phyloP scores from a whole-genome alignment of 2,113 vertebrate genomes.

The Oreocharis arfaki region DNA sequence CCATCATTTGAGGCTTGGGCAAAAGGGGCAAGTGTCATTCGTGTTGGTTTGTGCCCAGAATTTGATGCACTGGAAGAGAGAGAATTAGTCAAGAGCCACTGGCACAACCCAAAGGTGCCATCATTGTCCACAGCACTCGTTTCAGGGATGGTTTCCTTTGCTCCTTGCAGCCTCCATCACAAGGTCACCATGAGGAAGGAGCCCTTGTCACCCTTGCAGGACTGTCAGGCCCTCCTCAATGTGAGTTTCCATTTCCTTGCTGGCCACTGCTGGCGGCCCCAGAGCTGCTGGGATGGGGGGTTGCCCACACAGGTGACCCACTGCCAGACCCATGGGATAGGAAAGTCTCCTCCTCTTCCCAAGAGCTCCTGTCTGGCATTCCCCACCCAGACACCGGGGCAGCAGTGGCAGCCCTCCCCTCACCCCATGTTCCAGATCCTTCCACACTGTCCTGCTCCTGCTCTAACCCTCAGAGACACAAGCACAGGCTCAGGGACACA shows the following conservation, averaged over 20 bases:
- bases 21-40: constrained; percentile 83
- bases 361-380: neutral
- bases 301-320: neutral
- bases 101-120: neutral
- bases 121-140: neutral
- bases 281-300: neutral
- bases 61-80: constrained; percentile 81
- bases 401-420: neutral
- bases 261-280: neutral
- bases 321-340: neutral
- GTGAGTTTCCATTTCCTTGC: neutral
- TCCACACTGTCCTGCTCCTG: neutral
- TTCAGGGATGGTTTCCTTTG: neutral
- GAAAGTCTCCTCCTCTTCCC: neutral
- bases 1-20: constrained; percentile 76
- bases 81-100: neutral
- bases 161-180: neutral
- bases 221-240: neutral
- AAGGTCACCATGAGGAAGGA: neutral
- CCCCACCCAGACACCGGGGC: neutral
- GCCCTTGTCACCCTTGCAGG: neutral
- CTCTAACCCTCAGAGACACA: neutral
- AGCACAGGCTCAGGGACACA: neutral
- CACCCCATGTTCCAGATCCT: neutral
- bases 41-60: constrained; percentile 85